Evolutionary conservation across 2,888 invertebrate species (phyloP), one percentile per base, ranked within the genome.

Genomic region (Drosophila meridiana): DNA sequence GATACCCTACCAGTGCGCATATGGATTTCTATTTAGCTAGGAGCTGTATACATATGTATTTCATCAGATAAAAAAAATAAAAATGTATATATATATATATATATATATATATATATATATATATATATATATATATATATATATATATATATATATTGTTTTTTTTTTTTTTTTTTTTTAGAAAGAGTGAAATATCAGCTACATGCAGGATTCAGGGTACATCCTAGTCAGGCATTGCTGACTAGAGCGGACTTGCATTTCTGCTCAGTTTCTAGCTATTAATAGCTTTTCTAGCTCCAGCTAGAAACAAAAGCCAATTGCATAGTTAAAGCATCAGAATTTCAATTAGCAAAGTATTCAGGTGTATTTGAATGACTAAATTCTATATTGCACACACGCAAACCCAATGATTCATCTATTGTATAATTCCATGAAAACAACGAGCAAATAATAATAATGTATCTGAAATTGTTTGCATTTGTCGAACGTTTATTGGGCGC

Each of bases 401-500:
- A 4, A 1, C 20, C 26, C 8, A 14, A 13, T 60, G 59, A 52
- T 13, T 48, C 48, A 52, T 32, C 28, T 9, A 13, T 20, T 20
- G 20, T 20, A 20, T 9, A 11, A 11, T 34, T 55, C 4, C 45
- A 14, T 20, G 26, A 9, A 3, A 45, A 38, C 4, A 14, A 13
- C 13, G 32, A 26, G 32, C 20, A 26, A 26, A 34, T 47, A 9
- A 30, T 30, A n/a, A 34, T 2, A 32, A n/a, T 42, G 42, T 26
- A 3, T 26, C 1, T 30, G 32, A 14, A 26, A 43, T 36, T 48
- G 45, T 4, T 42, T 26, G 9, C 32, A 40, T 38, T 38, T 43
- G n/a, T 14, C 34, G 13, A 56, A n/a, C 5, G 38, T 59, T 78
- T 57, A 61, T 76, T 80, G 79, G 38, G 81, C 81, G 48, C 83